phyloP scores from a whole-genome alignment of 2,888 invertebrate genomes.

The Miltochrista miniata region DNA sequence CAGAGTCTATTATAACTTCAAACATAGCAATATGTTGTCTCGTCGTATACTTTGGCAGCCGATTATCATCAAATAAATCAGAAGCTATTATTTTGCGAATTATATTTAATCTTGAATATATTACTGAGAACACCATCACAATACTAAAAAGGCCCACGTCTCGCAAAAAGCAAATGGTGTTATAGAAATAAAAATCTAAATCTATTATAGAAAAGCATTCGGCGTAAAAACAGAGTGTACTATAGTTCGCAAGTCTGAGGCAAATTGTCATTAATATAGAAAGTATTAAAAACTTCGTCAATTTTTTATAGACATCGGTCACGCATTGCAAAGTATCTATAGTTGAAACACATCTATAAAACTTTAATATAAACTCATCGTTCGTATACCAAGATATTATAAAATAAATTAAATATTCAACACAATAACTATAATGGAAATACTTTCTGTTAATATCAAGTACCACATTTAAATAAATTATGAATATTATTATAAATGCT shows the following conservation, averaged over 20 bases:
- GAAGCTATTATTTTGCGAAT: not conserved
- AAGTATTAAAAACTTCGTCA: not conserved
- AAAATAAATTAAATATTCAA: not conserved
- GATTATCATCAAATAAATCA: not conserved
- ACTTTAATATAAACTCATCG: not conserved
- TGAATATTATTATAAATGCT: not conserved
- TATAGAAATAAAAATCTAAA: not conserved
- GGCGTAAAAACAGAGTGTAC: not conserved
- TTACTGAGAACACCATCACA: not conserved
- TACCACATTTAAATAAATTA: not conserved
- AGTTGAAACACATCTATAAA: not conserved
- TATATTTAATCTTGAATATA: not conserved
- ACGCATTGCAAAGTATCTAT: conserved; percentile 2
- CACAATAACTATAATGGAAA: not conserved
- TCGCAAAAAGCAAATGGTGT: not conserved
- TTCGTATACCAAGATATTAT: not conserved
- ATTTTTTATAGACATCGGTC: not conserved
- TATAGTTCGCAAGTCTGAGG: not conserved
- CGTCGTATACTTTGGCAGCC: not conserved
- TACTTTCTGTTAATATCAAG: not conserved
- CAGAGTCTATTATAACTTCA: not conserved
- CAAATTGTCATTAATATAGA: not conserved
- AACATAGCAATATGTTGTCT: conserved; percentile 2
- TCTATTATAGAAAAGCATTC: not conserved
- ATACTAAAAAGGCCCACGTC: not conserved